phyloP scores from a whole-genome alignment of 2,113 vertebrate genomes.

The Ellobius talpinus region DNA sequence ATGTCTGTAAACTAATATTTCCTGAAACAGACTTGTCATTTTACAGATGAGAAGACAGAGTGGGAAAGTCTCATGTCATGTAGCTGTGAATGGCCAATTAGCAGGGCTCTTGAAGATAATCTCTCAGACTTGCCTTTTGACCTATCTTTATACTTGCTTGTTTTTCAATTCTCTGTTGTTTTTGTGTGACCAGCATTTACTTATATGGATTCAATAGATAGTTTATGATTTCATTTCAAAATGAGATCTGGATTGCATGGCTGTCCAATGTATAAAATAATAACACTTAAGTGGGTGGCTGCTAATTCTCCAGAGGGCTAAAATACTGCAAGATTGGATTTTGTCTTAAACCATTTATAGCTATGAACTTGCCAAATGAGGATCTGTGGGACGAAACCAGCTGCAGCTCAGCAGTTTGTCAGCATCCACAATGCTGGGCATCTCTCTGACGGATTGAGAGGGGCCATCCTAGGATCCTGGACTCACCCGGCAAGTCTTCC shows the following conservation, averaged over 20 bases:
- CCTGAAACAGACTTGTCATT: slow-evolving; percentile 53
- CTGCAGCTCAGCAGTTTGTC: slow-evolving; percentile 71
- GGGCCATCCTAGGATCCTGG: slow-evolving; percentile 77
- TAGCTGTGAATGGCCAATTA: neutral
- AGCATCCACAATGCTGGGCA: slow-evolving; percentile 84
- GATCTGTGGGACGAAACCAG: slow-evolving; percentile 80
- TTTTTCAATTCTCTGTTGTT: slow-evolving; percentile 17
- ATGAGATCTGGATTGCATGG: neutral
- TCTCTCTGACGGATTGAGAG: slow-evolving; percentile 76
- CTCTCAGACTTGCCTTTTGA: neutral
- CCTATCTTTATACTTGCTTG: slow-evolving; percentile 33
- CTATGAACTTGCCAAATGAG: slow-evolving; percentile 51
- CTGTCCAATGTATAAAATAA: neutral
- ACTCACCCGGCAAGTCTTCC: neutral
- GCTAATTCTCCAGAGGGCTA: slow-evolving; percentile 46
- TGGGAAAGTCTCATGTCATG: neutral
- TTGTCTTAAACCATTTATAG: slow-evolving; percentile 31
- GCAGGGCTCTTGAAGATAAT: neutral
- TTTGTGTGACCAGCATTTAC: neutral
- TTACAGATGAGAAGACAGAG: slow-evolving; percentile 19
- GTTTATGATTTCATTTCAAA: slow-evolving; percentile 52
- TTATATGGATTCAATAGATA: neutral
- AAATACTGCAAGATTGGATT: slow-evolving; percentile 10
- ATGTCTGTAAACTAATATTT: slow-evolving; percentile 25
- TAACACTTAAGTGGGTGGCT: neutral